Conservation (phyloP, 2,888 invertebrate species). For the Pycnomerus fuliginosus region DNA sequence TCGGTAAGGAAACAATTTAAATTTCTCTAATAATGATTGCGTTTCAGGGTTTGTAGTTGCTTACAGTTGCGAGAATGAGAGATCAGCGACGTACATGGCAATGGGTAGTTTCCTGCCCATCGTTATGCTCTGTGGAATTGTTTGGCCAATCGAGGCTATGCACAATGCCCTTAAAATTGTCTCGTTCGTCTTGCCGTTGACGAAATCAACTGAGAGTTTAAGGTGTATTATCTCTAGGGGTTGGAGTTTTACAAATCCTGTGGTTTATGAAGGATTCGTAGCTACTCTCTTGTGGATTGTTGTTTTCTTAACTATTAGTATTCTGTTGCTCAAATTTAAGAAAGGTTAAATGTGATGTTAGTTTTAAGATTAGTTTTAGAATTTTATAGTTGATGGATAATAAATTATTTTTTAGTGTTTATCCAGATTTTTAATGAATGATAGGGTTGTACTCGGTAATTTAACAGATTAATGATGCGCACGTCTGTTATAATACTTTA, state of each 20-base stretch:
- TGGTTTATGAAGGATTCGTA: slow-evolving; percentile 80
- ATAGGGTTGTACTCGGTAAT: too few relatives aligned
- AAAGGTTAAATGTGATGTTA: too few relatives aligned
- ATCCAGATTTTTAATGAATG: too few relatives aligned
- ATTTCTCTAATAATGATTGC: too few relatives aligned
- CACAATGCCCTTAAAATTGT: slow-evolving; percentile 67
- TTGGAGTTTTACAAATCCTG: slow-evolving; percentile 70
- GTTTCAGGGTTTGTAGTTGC: slow-evolving; percentile 72
- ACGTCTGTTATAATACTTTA: too few relatives aligned
- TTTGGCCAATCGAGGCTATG: slow-evolving; percentile 96
- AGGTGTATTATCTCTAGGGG: slow-evolving; percentile 83
- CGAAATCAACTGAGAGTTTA: slow-evolving; percentile 84
- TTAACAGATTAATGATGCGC: too few relatives aligned
- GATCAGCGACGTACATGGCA: slow-evolving; percentile 82
- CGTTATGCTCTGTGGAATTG: slow-evolving; percentile 83
- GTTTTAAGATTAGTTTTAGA: too few relatives aligned
- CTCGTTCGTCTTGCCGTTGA: slow-evolving; percentile 78
- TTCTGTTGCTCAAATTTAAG: slow-evolving; percentile 78
- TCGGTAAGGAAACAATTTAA: slow-evolving; percentile 61
- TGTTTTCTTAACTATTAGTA: slow-evolving; percentile 71
- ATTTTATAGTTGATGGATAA: too few relatives aligned
- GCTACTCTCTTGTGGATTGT: slow-evolving; percentile 78
- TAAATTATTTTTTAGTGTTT: too few relatives aligned
- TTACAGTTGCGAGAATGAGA: slow-evolving; percentile 75
- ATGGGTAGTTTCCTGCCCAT: slow-evolving; percentile 84